Percentiles rank a stretch among this genome's conserved stretches.
These are phyloP conservation scores for Synergus japonicus DNA, from an alignment of 2,888 invertebrate genomes.

Conservation along the genomic window DNA sequence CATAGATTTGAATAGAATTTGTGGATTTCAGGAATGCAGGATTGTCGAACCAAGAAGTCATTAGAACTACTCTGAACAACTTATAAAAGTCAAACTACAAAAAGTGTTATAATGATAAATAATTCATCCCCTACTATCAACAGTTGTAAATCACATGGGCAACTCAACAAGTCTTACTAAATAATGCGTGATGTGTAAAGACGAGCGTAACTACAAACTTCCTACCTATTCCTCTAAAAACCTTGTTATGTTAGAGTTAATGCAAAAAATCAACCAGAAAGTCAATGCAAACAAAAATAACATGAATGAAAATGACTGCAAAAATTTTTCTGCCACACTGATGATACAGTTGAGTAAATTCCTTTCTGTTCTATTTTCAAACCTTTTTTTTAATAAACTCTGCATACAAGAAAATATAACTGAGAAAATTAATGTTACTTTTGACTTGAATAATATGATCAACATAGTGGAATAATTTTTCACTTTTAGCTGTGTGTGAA, in stretches of 20 bases:
- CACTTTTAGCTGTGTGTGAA: not conserved
- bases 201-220: not conserved
- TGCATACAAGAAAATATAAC: not conserved
- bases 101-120: not conserved
- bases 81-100: not conserved
- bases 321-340: not conserved
- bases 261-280: not conserved
- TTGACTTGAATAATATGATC: not conserved
- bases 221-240: not conserved
- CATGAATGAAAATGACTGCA: too few species aligned
- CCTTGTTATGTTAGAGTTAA: not conserved
- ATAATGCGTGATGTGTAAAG: constrained; percentile 6
- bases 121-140: constrained; percentile 21
- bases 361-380: not conserved
- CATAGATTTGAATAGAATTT: not conserved
- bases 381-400: not conserved
- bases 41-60: not conserved
- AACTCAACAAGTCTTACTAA: constrained; percentile 7
- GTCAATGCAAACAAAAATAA: too few species aligned
- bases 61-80: not conserved
- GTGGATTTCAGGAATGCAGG: not conserved
- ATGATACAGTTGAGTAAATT: not conserved
- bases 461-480: not conserved
- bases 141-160: constrained; percentile 1
- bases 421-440: not conserved